Evolutionary conservation across 2,113 vertebrate species (phyloP).

Genomic region (Turdus rufiventris): DNA sequence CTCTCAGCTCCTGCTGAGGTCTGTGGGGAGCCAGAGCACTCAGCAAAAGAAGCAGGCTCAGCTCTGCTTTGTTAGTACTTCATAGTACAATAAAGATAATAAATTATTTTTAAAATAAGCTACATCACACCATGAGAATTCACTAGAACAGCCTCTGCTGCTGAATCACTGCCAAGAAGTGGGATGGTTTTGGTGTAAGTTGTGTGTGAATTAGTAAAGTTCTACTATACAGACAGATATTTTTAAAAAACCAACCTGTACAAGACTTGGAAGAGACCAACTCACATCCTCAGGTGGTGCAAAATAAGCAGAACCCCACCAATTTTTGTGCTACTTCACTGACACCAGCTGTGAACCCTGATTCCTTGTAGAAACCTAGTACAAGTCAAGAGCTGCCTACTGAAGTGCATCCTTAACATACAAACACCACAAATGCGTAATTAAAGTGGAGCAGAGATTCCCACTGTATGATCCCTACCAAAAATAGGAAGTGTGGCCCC

Average conservation of each 20-base stretch:
- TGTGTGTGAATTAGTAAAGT: conserved; percentile 18
- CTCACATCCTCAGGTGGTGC: background rate
- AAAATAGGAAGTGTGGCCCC: conserved; percentile 43
- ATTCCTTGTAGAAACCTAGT: background rate
- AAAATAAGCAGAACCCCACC: background rate
- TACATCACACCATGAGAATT: background rate
- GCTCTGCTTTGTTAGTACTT: background rate
- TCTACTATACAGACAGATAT: background rate
- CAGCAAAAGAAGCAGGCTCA: background rate
- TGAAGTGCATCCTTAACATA: conserved; percentile 65
- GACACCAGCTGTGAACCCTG: background rate
- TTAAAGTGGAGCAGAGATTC: conserved; percentile 55
- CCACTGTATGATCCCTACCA: conserved; percentile 56
- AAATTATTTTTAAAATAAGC: background rate
- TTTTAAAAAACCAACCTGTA: background rate
- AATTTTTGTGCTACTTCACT: conserved; percentile 1
- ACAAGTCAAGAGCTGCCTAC: conserved; percentile 63
- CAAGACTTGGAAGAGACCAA: background rate
- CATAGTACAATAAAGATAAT: background rate
- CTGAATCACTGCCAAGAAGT: background rate
- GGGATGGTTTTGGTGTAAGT: background rate
- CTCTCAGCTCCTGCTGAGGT: background rate
- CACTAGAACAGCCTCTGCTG: background rate
- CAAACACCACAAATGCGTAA: conserved; percentile 54
- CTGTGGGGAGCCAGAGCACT: background rate